These are phyloP conservation scores for Dendrocincla tyrannina DNA, from an alignment of 2,797 vertebrate species.

Conservation along the genomic window DNA sequence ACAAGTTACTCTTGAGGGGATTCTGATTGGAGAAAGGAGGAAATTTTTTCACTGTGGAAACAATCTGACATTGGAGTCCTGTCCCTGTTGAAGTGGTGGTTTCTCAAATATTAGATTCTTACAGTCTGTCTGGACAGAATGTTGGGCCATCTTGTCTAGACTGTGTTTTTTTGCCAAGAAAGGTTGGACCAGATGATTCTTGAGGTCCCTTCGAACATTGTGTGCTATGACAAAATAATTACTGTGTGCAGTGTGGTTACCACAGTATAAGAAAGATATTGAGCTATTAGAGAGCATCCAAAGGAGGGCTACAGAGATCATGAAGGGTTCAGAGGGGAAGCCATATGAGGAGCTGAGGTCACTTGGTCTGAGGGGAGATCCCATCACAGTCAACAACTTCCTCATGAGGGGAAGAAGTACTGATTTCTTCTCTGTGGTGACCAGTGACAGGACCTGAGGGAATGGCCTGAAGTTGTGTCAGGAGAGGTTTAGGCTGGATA, in stretches of 20 bases:
- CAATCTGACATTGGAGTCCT: neutral
- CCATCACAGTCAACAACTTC: neutral
- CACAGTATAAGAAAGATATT: neutral
- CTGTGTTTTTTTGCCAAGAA: neutral
- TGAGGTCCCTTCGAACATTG: neutral
- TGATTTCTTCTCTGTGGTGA: neutral
- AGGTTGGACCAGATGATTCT: neutral
- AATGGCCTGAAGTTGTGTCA: neutral
- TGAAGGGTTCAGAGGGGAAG: neutral
- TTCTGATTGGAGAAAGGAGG: neutral
- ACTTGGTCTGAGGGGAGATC: neutral
- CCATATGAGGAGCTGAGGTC: neutral
- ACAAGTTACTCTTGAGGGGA: neutral
- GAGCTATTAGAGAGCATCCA: neutral
- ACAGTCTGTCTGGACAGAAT: neutral
- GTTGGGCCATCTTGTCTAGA: neutral
- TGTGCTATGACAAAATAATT: neutral
- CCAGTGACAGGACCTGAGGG: neutral
- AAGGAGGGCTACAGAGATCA: neutral
- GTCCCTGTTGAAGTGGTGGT: neutral
- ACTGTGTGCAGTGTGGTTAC: neutral
- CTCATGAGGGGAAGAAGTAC: neutral
- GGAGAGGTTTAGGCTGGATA: neutral
- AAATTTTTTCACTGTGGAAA: neutral
- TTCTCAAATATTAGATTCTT: neutral